Percentiles rank a stretch among this genome's conserved stretches.
phyloP scores from a whole-genome alignment of 2,888 invertebrate species.

The Girardia tigrina region DNA sequence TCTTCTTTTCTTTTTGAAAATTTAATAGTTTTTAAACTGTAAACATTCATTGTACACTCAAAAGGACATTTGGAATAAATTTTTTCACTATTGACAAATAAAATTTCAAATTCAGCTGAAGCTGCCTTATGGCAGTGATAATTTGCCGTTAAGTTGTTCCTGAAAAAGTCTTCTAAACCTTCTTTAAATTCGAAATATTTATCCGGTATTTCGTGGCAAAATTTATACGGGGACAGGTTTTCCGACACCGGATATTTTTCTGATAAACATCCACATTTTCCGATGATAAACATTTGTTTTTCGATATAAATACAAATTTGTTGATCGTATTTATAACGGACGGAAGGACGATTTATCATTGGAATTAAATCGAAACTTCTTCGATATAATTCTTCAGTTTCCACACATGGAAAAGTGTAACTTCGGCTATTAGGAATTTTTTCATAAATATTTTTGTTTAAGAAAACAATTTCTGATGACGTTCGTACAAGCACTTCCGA shows the following conservation, averaged over 20 bases:
- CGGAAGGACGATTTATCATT: background rate
- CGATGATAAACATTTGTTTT: background rate
- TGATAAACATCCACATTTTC: background rate
- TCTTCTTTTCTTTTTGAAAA: constrained; percentile 3
- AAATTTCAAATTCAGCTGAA: background rate
- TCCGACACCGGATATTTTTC: background rate
- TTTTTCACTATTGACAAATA: background rate
- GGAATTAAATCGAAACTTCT: background rate
- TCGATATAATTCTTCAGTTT: background rate
- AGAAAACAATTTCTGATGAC: background rate
- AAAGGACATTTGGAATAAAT: background rate
- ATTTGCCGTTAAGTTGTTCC: background rate
- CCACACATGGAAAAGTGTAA: background rate
- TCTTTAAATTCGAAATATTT: background rate
- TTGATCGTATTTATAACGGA: background rate
- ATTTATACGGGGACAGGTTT: background rate
- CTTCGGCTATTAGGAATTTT: background rate
- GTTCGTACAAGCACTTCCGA: background rate
- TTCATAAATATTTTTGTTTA: constrained; percentile 1
- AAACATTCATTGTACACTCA: background rate
- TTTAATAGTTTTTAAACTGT: background rate
- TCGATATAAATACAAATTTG: background rate
- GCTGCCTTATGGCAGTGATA: background rate
- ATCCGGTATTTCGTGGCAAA: background rate
- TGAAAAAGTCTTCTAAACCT: background rate